Conservation (phyloP, 2,113 vertebrate species). For the Muntiacus muntjak region DNA sequence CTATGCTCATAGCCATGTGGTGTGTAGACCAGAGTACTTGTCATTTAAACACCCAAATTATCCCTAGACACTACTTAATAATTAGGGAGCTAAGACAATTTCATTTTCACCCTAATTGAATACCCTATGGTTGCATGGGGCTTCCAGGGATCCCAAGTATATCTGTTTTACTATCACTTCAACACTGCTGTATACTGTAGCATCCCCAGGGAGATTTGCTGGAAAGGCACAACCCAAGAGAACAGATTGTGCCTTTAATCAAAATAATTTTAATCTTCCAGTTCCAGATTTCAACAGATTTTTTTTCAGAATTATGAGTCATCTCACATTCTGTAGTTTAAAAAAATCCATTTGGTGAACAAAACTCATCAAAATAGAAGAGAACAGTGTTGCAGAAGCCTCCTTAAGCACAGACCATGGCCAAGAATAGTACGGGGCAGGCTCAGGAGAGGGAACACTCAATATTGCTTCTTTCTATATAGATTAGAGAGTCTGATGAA, state of each 20-base stretch:
- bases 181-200: background rate
- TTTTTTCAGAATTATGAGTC: background rate
- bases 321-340: background rate
- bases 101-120: conserved; percentile 29
- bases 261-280: background rate
- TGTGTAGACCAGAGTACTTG: background rate
- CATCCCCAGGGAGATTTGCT: background rate
- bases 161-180: background rate
- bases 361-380: background rate
- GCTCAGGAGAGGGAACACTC: background rate
- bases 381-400: background rate
- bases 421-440: background rate
- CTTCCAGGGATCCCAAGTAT: background rate
- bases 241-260: conserved; percentile 5
- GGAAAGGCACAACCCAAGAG: background rate
- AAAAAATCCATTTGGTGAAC: background rate
- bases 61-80: background rate
- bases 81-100: background rate
- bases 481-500: background rate
- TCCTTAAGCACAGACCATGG: background rate
- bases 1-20: background rate
- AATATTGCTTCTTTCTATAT: background rate
- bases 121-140: background rate
- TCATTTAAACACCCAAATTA: conserved; percentile 40
- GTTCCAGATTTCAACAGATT: background rate